Percentiles rank a stretch among this genome's conserved stretches.
These are phyloP conservation scores for Drosophila buzzatii DNA, from an alignment of 2,888 invertebrate genomes.

Conservation along the genomic window DNA sequence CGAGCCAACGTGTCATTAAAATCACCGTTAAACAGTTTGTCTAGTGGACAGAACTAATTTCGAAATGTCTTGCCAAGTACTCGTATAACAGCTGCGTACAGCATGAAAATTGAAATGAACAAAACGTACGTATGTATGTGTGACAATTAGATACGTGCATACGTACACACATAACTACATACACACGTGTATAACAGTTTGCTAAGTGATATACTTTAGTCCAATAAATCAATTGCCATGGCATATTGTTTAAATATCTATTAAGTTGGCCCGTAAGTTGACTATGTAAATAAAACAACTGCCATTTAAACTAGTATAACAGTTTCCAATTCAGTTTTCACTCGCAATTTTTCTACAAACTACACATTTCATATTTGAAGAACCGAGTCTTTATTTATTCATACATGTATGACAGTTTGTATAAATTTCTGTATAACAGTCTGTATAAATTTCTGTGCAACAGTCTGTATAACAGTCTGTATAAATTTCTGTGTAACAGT, in stretches of 20 bases:
- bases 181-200: constrained; percentile 1
- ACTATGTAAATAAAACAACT: not conserved
- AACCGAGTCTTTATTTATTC: no score
- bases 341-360: no score
- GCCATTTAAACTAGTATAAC: not conserved
- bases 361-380: no score
- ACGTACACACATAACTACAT: no score
- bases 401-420: not conserved
- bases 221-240: not conserved
- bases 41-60: constrained; percentile 30
- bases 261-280: not conserved
- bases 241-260: not conserved
- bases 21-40: constrained; percentile 35
- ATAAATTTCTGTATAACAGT: not conserved
- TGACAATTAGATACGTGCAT: not conserved
- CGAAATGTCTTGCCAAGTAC: constrained; percentile 4
- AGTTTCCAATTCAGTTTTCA: not conserved
- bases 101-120: constrained; percentile 1
- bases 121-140: not conserved
- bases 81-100: constrained; percentile 8
- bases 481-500: not conserved
- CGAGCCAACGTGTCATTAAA: constrained; percentile 28
- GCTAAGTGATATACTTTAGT: no score
- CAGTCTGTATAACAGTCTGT: not conserved
- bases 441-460: no score